phyloP scores from a whole-genome alignment of 1,140 invertebrate species.

The Argopecten irradians region DNA sequence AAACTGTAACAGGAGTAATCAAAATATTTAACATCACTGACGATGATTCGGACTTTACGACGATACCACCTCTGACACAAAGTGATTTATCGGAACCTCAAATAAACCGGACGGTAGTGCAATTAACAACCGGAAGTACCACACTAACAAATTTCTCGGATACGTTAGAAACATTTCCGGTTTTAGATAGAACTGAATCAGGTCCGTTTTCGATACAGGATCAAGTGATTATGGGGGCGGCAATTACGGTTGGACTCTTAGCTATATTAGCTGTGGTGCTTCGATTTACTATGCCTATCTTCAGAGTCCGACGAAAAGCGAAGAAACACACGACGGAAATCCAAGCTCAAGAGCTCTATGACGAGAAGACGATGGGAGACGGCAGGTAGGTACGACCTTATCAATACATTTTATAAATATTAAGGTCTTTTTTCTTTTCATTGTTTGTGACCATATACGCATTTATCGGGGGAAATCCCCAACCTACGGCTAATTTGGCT shows the following conservation, averaged over 20 bases:
- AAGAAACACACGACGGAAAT: not conserved
- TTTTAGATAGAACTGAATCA: not conserved
- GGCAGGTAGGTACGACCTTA: not conserved
- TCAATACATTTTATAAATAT: too few species aligned
- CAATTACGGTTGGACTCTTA: not conserved
- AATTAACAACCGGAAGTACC: not conserved
- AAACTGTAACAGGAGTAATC: not conserved
- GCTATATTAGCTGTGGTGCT: not conserved
- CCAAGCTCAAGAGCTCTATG: not conserved
- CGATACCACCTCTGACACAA: not conserved
- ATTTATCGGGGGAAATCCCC: too few species aligned
- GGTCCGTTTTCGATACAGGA: not conserved
- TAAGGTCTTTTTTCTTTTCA: too few species aligned
- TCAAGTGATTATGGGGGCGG: not conserved
- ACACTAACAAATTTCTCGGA: not conserved
- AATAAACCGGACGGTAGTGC: not conserved
- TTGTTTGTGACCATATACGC: too few species aligned
- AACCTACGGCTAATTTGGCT: too few species aligned
- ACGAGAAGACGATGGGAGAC: not conserved
- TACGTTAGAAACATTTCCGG: not conserved
- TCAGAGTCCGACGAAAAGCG: not conserved
- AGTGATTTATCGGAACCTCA: not conserved
- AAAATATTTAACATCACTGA: not conserved
- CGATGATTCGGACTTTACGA: not conserved
- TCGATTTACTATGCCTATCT: not conserved